Evolutionary conservation across 2,888 invertebrate genomes (phyloP).

Genomic region (Dasypolia templi): DNA sequence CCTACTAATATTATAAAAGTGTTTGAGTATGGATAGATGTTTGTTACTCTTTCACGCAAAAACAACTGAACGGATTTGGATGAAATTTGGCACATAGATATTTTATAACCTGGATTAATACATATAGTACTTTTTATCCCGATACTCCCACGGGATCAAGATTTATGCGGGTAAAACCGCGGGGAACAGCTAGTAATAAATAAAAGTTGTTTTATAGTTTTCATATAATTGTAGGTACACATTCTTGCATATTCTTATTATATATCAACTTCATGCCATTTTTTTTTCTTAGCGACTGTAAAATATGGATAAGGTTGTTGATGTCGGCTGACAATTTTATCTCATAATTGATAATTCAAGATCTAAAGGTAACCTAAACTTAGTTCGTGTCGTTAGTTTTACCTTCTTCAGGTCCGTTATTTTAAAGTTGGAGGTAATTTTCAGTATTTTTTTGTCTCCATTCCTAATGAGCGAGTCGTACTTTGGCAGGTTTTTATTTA

Average conservation of each 20-base stretch:
- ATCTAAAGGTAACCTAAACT: background rate
- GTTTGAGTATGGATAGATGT: no score
- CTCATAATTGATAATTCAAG: background rate
- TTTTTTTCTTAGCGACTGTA: background rate
- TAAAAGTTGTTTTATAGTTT: no score
- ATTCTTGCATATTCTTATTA: background rate
- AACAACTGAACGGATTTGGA: no score
- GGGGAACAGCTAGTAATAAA: no score
- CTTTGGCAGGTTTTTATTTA: background rate
- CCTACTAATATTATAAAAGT: no score
- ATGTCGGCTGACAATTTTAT: slow-evolving; percentile 3
- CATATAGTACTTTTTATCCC: no score
- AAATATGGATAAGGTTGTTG: background rate
- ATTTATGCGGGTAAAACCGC: no score
- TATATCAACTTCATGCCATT: background rate
- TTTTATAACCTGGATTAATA: no score
- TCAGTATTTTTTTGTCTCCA: background rate
- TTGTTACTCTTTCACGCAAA: no score
- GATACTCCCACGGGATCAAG: no score
- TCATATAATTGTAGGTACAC: no score
- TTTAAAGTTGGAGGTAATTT: background rate
- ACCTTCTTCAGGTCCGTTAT: background rate
- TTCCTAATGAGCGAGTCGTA: background rate
- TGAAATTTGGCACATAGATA: no score
- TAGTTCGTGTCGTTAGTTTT: background rate